Evolutionary conservation across 2,888 invertebrate species (phyloP).

Genomic region (Agrotis puta): DNA sequence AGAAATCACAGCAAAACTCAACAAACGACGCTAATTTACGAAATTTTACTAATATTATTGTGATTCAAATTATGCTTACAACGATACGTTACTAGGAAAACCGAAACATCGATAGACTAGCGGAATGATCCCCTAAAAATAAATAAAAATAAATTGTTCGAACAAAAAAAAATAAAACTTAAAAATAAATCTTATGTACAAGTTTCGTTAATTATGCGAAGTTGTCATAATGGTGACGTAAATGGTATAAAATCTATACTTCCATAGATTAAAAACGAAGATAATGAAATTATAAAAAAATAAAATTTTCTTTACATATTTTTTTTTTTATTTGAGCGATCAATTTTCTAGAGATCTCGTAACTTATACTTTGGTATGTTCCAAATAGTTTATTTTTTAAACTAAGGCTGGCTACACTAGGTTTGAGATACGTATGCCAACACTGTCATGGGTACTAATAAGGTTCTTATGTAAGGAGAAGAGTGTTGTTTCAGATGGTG

Average conservation of each 20-base stretch:
- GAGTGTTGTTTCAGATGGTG: slow-evolving; percentile 74
- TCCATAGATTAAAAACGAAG: slow-evolving; percentile 45
- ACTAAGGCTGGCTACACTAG: slow-evolving; percentile 57
- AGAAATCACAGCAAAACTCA: slow-evolving; percentile 87
- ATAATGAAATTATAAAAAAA: slow-evolving; percentile 52
- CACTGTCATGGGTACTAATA: slow-evolving; percentile 63
- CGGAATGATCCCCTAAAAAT: slow-evolving; percentile 70
- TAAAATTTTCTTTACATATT: slow-evolving; percentile 50
- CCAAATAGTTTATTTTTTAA: slow-evolving; percentile 71
- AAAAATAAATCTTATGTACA: slow-evolving; percentile 72
- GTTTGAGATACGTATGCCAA: slow-evolving; percentile 53
- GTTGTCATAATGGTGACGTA: slow-evolving; percentile 48
- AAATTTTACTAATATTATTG: slow-evolving; percentile 63
- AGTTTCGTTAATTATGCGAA: slow-evolving; percentile 65
- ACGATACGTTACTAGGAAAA: slow-evolving; percentile 58
- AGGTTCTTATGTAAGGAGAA: slow-evolving; percentile 26
- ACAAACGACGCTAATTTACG: slow-evolving; percentile 65
- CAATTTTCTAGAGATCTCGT: slow-evolving; percentile 77
- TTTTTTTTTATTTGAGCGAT: slow-evolving; percentile 73
- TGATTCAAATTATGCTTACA: slow-evolving; percentile 67
- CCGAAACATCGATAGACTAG: slow-evolving; percentile 77
- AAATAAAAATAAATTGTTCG: slow-evolving; percentile 78
- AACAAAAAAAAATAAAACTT: slow-evolving; percentile 58
- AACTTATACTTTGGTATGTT: slow-evolving; percentile 85
- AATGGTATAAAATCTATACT: slow-evolving; percentile 50